phyloP scores from a whole-genome alignment of 1,140 invertebrate species.

The Cyclina sinensis region DNA sequence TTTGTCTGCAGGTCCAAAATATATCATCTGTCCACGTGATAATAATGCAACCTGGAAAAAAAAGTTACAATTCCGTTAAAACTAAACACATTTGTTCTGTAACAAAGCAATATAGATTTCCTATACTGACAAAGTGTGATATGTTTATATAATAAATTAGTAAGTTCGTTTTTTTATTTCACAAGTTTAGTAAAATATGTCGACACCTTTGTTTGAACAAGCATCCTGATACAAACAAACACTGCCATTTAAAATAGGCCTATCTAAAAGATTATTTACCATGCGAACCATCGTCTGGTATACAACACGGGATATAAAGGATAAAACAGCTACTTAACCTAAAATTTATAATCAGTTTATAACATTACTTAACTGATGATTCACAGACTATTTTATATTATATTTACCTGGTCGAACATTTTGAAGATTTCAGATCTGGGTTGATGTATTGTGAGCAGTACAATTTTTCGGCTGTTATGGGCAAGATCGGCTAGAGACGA shows the following conservation, averaged over 20 bases:
- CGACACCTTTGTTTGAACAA: no score
- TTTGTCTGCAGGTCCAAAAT: slow-evolving; percentile 69
- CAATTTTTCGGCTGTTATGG: slow-evolving; percentile 76
- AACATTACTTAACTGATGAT: not conserved
- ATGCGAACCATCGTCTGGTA: not conserved
- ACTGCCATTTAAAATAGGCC: no score
- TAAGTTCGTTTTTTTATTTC: no score
- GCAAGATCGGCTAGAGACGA: slow-evolving; percentile 75
- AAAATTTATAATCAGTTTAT: slow-evolving; percentile 16
- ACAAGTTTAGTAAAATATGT: no score
- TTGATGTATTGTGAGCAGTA: slow-evolving; percentile 81
- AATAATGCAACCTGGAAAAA: slow-evolving; percentile 47
- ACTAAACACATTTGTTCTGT: no score
- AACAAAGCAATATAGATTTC: no score
- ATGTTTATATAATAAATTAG: no score
- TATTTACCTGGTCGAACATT: slow-evolving; percentile 77
- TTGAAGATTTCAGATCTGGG: slow-evolving; percentile 82
- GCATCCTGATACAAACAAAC: no score
- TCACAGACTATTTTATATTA: no score
- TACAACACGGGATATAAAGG: not conserved
- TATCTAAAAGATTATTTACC: no score
- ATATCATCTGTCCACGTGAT: slow-evolving; percentile 69
- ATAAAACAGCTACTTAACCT: not conserved
- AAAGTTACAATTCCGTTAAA: no score
- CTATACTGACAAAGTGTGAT: no score